Base-by-base conservation (phyloP, 2,113 vertebrate genomes). In the Motacilla alba region DNA sequence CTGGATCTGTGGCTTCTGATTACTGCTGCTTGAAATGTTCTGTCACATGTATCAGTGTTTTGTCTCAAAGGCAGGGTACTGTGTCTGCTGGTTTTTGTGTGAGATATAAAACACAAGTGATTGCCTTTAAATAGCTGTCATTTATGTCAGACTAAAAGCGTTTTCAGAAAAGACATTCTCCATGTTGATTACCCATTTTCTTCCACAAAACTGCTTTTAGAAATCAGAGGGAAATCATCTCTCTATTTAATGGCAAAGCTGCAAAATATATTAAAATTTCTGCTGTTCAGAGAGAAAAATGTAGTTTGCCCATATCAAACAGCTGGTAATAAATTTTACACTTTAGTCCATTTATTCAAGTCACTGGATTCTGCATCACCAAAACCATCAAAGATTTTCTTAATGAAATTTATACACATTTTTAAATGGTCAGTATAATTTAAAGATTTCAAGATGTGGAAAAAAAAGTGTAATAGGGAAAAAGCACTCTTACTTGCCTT, bases 111-210 rank as follows among this genome's bases (percentile, higher is more conserved):
- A 89, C 83, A 93, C 72, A 68, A 95, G 52, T 93, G 72, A 96
- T 94, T 96, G 85, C 90, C 72, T 89, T 93, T 92, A 95, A 96
- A 89, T 89, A 83, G 60, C 56, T 95, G 69, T 90, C 90, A 81
- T 90, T 97, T 90, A 60, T 81, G 72, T 83, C 83, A 75, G 76
- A 87, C 44, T 78, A 77, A 88, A 83, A 92, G 69, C 6, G 4
- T 81, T 89, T 92, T 89, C 56, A 89, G 79, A 75, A 89, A 95
- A 72, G 13, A 33, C 35, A 53, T 89, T 86, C 47, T 90, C 49
- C 49, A 58, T 68, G 69, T 90, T 95, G 95, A 97, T 96, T 96
- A 75, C 19, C 44, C 79, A 81, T 95, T 97, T 97, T 95, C 83
- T 94, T 84, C 83, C 44, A 95, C 56, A 66, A 72, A 95, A 81